A percentile compares a stretch with the other conserved stretches of the same genome.
Conservation (phyloP, 2,888 invertebrate genomes). For the Acanthoscelides obtectus region DNA sequence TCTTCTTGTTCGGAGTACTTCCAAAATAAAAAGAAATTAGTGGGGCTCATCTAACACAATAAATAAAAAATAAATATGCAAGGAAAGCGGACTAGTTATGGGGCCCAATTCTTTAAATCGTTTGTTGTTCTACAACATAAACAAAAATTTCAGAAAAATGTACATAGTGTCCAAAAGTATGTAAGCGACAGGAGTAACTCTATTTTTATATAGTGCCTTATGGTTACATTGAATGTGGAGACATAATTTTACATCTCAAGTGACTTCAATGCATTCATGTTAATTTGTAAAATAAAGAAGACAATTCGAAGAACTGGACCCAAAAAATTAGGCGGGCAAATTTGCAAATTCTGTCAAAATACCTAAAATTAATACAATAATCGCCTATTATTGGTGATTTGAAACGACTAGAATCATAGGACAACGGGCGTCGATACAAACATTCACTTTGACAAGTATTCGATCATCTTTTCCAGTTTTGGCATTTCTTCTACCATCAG, state of each 20-base stretch:
- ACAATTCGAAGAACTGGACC: not conserved
- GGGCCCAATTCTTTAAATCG: not conserved
- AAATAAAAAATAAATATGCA: slow-evolving; percentile 26
- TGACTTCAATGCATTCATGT: too few species aligned
- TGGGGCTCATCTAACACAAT: slow-evolving; percentile 13
- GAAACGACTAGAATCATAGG: slow-evolving; percentile 41
- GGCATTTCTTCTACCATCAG: slow-evolving; percentile 72
- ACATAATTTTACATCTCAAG: too few species aligned
- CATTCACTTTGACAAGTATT: slow-evolving; percentile 62
- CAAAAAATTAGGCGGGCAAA: slow-evolving; percentile 5
- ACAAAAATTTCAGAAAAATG: too few species aligned
- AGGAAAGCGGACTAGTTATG: slow-evolving; percentile 18
- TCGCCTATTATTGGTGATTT: slow-evolving; percentile 34
- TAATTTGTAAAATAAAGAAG: not conserved
- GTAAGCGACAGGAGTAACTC: too few species aligned
- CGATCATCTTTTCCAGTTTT: slow-evolving; percentile 73
- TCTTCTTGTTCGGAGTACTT: slow-evolving; percentile 19
- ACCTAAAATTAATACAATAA: slow-evolving; percentile 34
- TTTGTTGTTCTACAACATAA: not conserved
- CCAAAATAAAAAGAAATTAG: slow-evolving; percentile 3
- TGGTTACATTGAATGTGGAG: too few species aligned
- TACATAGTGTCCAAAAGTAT: too few species aligned
- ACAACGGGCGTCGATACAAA: slow-evolving; percentile 26
- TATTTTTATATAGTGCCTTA: too few species aligned
- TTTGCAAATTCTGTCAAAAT: slow-evolving; percentile 35